These are phyloP conservation scores for Drusus annulatus DNA, from an alignment of 1,140 invertebrate species.

Conservation along the genomic window DNA sequence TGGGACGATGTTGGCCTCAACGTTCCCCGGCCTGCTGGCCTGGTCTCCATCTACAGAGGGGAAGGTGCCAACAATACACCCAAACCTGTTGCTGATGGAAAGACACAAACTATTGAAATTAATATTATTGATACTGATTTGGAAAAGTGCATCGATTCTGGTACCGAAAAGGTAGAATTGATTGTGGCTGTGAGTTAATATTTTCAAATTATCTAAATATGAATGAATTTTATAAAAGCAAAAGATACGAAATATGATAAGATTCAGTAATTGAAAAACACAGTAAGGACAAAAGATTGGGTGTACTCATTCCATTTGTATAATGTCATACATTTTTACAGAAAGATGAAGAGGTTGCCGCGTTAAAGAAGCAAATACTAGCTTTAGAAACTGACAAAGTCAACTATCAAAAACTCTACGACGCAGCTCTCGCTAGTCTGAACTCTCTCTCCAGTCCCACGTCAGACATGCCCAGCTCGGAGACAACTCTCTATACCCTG, in stretches of 20 bases:
- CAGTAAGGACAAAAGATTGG: no score
- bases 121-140: slow-evolving; percentile 50
- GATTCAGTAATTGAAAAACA: no score
- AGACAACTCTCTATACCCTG: slow-evolving; percentile 53
- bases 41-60: slow-evolving; percentile 85
- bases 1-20: slow-evolving; percentile 95
- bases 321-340: neutral
- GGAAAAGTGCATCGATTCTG: slow-evolving; percentile 44
- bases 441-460: slow-evolving; percentile 68
- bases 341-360: slow-evolving; percentile 72
- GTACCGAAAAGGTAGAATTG: slow-evolving; percentile 64
- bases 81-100: slow-evolving; percentile 57
- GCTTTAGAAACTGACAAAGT: slow-evolving; percentile 73
- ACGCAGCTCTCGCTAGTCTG: slow-evolving; percentile 68
- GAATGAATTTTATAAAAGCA: no score
- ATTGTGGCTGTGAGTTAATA: slow-evolving; percentile 64
- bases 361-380: slow-evolving; percentile 71
- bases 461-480: slow-evolving; percentile 61
- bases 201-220: neutral
- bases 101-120: slow-evolving; percentile 68
- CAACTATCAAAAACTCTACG: slow-evolving; percentile 72
- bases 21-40: slow-evolving; percentile 84
- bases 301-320: no score
- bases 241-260: no score
- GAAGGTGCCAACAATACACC: slow-evolving; percentile 61